Base-by-base conservation (phyloP, 2,888 invertebrate genomes). In the Corbicula japonica region DNA sequence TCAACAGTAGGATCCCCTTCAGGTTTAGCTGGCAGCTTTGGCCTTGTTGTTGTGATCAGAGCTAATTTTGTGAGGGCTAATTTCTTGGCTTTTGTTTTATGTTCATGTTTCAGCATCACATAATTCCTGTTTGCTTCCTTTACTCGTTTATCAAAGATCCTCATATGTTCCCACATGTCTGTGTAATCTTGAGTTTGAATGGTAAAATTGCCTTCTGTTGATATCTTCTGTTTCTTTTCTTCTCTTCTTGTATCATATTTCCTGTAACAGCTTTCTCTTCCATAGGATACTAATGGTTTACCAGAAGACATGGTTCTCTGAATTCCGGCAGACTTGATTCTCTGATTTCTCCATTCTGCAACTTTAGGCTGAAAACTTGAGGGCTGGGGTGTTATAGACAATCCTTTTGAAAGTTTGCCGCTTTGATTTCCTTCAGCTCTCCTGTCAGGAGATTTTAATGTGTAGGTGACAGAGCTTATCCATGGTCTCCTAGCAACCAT, bases 131-230 rank as follows among this genome's bases (percentile, higher is more conserved):
- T 54, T 18, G 21, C 34, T 44, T 54, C 34, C 35, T 54, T 58
- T 54, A n/a, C 46, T 35, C 52, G 30, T 54, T 61, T 62, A 21
- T 62, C n/a, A 21, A 18, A 34, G 5, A 52, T 30, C 62, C 52
- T 68, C 28, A n/a, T 66, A 41, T 60, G 48, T n/a, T 30, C 32
- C 60, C 63, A 63, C 18, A 34, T 54, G n/a, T 73, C 63, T 58
- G 63, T 30, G 23, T 65, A 70, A 18, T 60, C 70, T 30, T 70
- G 61, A 18, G 60, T 50, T 28, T 70, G 70, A 35, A 70, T 70
- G 21, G 41, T 48, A n/a, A 70, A 28, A 15, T 70, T 61, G 32
- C 70, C 61, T 12, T 61, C 41, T 61, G n/a, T n/a, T n/a, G n/a
- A n/a, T n/a, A n/a, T n/a, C n/a, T n/a, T 26, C 6, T 18, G 21